Evolutionary conservation across 2,797 vertebrate genomes (phyloP), one percentile per base, ranked within the genome.

Genomic region (Rhodeus uyekii): DNA sequence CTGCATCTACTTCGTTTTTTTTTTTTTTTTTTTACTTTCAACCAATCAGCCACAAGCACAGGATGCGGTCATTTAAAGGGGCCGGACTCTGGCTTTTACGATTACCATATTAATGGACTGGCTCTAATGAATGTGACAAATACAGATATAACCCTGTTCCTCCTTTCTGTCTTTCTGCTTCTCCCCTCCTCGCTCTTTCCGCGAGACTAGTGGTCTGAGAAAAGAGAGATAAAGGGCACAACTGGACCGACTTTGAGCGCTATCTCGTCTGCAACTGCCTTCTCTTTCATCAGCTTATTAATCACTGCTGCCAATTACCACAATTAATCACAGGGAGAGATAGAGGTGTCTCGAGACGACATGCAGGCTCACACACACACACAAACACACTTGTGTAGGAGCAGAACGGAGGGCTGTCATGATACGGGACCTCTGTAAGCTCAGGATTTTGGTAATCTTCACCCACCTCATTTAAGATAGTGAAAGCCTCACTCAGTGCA

Each of bases 401-500:
- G 32, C 61, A 67, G 16, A 80, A 55, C 22, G 13, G 50, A 58
- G 36, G 27, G 22, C 58, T 46, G 27, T 61, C 55, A 36, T 72
- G 79, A 50, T 50, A 69, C 39, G 3, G 19, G 64, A 81, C 42
- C 42, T 27, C 58, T 73, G 44, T 36, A 74, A 81, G 64, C 79
- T 73, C 79, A 39, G 2, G 16, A 16, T 46, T 75, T 65, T 22
- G 24, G 58, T 75, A 63, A 81, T 81, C 81, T 76, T 76, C 34
- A 76, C 96, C 96, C 92, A 99, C 98, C 79, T 99, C 96, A 46
- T 82, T 97, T 73, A 99, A 95, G 91, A 98, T 95, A 38, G 94
- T 97, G 93, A 99, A 99, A 8, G 97, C 98, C 89, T 98, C 98
- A 3, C 94, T 94, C 91, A 99, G 93, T 86, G 98, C 98, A 22